These are phyloP conservation scores for Leptoteleia sp. DNA, from an alignment of 1,140 invertebrate species.

Conservation along the genomic window DNA sequence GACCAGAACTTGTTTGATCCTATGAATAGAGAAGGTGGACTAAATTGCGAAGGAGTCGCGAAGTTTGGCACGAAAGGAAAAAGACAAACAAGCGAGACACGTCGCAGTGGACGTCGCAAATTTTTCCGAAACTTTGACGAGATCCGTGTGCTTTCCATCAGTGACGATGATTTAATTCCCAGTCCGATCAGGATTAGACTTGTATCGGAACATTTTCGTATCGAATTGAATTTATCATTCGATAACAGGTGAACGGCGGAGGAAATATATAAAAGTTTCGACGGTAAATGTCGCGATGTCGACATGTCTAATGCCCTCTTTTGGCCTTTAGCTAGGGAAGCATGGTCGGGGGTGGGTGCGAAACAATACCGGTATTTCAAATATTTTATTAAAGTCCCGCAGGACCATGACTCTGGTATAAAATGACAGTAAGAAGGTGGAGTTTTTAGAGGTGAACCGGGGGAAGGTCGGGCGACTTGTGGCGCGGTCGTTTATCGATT, in stretches of 20 bases:
- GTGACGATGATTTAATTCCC: slow-evolving; percentile 37
- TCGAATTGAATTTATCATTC: slow-evolving; percentile 2
- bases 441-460: slow-evolving; percentile 33
- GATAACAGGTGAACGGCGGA: background rate
- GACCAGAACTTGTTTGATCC: slow-evolving; percentile 42
- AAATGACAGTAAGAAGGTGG: slow-evolving; percentile 46
- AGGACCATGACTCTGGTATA: slow-evolving; percentile 68
- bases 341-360: slow-evolving; percentile 59
- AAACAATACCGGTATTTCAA: slow-evolving; percentile 79
- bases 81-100: slow-evolving; percentile 41
- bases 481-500: slow-evolving; percentile 74
- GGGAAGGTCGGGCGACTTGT: slow-evolving; percentile 56
- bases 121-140: slow-evolving; percentile 69
- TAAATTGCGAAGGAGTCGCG: slow-evolving; percentile 28
- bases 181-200: too few relatives aligned
- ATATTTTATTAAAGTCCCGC: slow-evolving; percentile 80
- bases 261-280: slow-evolving; percentile 37
- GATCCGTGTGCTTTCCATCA: slow-evolving; percentile 65
- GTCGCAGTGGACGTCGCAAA: slow-evolving; percentile 55
- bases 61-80: slow-evolving; percentile 36
- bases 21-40: slow-evolving; percentile 36
- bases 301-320: slow-evolving; percentile 66
- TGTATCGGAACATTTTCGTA: slow-evolving; percentile 11
- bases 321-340: slow-evolving; percentile 50
- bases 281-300: slow-evolving; percentile 53